These are phyloP conservation scores for Timema cristinae DNA, from an alignment of 2,888 invertebrate genomes.

Conservation along the genomic window DNA sequence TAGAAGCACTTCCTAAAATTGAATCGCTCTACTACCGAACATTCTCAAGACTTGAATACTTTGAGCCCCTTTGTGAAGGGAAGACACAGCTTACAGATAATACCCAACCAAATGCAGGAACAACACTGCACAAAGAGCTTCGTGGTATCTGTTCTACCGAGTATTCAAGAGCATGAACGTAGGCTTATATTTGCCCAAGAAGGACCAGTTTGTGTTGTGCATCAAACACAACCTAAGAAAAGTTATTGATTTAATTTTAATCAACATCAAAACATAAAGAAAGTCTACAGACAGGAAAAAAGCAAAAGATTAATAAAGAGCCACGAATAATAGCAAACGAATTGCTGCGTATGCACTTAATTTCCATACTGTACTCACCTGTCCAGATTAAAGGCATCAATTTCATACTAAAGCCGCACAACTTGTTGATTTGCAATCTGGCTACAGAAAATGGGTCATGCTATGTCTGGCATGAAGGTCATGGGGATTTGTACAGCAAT, in stretches of 20 bases:
- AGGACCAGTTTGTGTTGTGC: not conserved
- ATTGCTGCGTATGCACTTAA: no score
- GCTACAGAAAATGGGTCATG: no score
- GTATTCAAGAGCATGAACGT: not conserved
- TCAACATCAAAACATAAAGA: not conserved
- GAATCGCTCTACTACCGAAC: not conserved
- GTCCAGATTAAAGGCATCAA: no score
- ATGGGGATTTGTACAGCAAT: not conserved
- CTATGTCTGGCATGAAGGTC: no score
- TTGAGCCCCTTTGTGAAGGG: constrained; percentile 2
- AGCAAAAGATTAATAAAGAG: not conserved
- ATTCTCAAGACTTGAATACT: not conserved
- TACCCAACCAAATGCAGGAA: not conserved
- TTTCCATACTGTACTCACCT: no score
- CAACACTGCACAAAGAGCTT: not conserved
- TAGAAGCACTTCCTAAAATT: not conserved
- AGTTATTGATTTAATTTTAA: not conserved
- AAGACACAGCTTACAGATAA: not conserved
- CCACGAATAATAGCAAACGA: no score
- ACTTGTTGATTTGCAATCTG: no score
- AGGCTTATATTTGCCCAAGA: not conserved
- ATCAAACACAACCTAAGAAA: not conserved
- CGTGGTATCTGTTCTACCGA: not conserved
- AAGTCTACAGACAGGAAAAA: not conserved
- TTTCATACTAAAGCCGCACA: no score